Base-by-base conservation (phyloP, 64 coral and sea anemone genomes). In the Montipora foliosa region DNA sequence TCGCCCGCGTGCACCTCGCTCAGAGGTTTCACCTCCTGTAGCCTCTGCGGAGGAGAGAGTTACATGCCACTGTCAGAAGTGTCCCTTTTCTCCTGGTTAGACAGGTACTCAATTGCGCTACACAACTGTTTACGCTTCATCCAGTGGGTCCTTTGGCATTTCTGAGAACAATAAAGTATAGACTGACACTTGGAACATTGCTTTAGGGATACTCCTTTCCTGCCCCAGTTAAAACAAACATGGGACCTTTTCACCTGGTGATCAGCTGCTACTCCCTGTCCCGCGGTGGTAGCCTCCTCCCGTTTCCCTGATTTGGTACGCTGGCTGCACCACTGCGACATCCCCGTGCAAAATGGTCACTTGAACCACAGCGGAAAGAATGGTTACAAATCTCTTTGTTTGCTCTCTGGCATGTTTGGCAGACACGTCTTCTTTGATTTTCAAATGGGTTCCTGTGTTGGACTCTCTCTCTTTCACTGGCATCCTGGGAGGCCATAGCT, bases 191-290 rank as follows among this genome's bases (percentile, higher is more conserved):
- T 66, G 2, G 78, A 44, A 46, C 76, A 90, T 2, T 67, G 75
- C 77, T 89, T 89, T 76, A 89, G 75, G 17, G 46, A 76, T 74
- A 58, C 16, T 45, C 62, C 88, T 47, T 80, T 78, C 58, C 52
- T 77, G 47, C 79, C 79, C 49, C 91, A 92, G 16, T 49, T 85
- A 22, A 73, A 25, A 85, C 91, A 92, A 50, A 83, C 69, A 77
- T 87, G 94, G 89, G 76, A 91, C 89, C 5, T 6, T 51, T 83
- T 50, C 5, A 44, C 17, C 24, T 25, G 24, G 1, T 66, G 49
- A 7, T 75, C 76, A 12, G 24, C 24, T 25, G 2, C 94, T 91
- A 95, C 94, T 91, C 84, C 94, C 82, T 88, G 77, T 95, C 82
- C 94, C 75, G 76, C 77, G 77, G 84, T 91, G 51, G 8, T 53